Evolutionary conservation across 2,888 invertebrate species (phyloP), one percentile per base, ranked within the genome.

Genomic region (Scrobipalpa costella): DNA sequence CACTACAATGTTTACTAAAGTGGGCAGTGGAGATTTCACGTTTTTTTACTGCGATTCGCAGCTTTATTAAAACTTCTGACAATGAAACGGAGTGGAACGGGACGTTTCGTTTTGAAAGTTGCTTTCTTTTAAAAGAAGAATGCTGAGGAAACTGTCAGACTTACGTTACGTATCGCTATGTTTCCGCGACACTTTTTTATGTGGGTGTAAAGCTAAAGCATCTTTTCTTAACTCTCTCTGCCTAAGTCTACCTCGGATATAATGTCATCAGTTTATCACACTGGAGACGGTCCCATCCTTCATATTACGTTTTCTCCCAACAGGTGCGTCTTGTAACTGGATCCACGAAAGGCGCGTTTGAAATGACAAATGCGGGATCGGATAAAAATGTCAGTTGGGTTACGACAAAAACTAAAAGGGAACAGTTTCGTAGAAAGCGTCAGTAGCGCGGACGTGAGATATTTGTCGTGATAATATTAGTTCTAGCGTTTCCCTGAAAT

Each of bases 391-490:
- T 77, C 83, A 76, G 79, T 66, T 69, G 73, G 76, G 63, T 60
- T 60, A 61, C 70, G 74, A 76, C 69, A 77, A 76, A 81, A 83
- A 84, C 62, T 33, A 77, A 76, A 79, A 74, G 69, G 66, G 40
- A 69, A 69, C 67, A 67, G 63, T 72, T 90, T 88, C 86, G 69
- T 64, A 72, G 90, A 90, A 90, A 44, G 68, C 74, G 70, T 55
- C 34, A 34, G 79, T 83, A 71, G 81, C 82, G 73, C 64, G 73
- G 72, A 81, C 82, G 85, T 84, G 88, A 84, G 84, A 85, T 83
- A 84, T 86, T 88, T 87, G 85, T 80, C 73, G 79, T 81, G 85
- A 88, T 86, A 88, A 89, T 87, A 88, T 89, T 88, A 86, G 88
- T 81, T 78, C 68, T 76, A 76, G 77, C 76, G 69, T 77, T 88